Base-by-base conservation (phyloP, 2,888 invertebrate genomes). In the Agrenia bidenticulata region DNA sequence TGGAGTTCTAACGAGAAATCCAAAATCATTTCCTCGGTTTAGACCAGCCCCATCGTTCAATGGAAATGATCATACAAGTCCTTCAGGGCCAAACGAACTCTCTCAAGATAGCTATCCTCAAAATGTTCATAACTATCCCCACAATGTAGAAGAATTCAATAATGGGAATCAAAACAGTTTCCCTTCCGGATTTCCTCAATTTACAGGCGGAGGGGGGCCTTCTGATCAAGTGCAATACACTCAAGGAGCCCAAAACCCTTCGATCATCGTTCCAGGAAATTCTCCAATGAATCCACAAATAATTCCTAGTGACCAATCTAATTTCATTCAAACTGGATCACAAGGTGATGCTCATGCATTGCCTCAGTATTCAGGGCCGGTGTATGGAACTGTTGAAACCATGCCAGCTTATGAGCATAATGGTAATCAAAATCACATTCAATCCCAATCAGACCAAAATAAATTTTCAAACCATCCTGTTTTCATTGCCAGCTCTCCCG, bases 351-450 rank as follows among this genome's bases (percentile, higher is more conserved):
- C 11, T 45, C 49, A 49, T 13, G 39, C 21, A 41, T 32, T 26
- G 5, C 57, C 17, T 17, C 56, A 1, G 41, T 45, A 51, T 37
- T 21, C 5, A 27, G 32, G 4, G 5, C 4, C 19, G 7, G 49
- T 63, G 17, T 67, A 63, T 42, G 63, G 67, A 21, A 63, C 67
- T 17, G 63, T 67, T 21, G 63, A 67, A 32, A 60, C 55, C 26
- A 60, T 63, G 15, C 58, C 65, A 53, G 50, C 54, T 39, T 51
- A 51, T 42, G 56, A 56, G 41, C 23, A 26, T 23, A 24, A 39
- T 53, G 53, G 23, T 53, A 51, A 51, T 11, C 37, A 59, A 45
- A 41, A 32, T 5, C 58, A 13, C 19, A 45, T 45, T 21, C 55
- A 15, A 49, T 45, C 56, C 50, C 15, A 45, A 56, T 42, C 42